These are phyloP conservation scores for Arrhopalites spinosus DNA, from an alignment of 2,888 invertebrate species.

Conservation along the genomic window DNA sequence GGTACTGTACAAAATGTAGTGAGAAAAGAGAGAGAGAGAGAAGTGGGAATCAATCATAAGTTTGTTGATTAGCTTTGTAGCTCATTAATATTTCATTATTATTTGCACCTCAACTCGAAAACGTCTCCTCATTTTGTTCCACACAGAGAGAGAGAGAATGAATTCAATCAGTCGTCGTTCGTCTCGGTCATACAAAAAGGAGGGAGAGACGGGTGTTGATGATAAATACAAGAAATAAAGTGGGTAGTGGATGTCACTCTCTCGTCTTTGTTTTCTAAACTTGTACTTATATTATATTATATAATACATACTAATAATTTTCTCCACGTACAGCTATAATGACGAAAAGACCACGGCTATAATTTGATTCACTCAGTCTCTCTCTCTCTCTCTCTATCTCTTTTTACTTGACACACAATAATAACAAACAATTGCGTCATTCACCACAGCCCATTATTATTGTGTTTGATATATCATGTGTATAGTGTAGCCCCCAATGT, in stretches of 20 bases:
- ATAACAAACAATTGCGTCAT: neutral
- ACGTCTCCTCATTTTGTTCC: constrained; percentile 8
- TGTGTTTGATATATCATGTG: neutral
- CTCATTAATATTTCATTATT: constrained; percentile 36
- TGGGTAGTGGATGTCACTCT: neutral
- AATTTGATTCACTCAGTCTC: no score
- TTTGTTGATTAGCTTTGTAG: constrained; percentile 34
- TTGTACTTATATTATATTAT: neutral
- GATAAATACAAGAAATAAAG: no score
- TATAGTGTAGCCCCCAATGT: neutral
- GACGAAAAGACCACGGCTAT: no score
- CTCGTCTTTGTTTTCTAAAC: neutral
- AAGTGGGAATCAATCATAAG: constrained; percentile 30
- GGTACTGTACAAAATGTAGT: neutral
- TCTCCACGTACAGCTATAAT: no score
- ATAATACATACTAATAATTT: neutral
- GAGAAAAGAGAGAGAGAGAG: neutral
- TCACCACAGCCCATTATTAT: neutral
- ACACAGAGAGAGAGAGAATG: constrained; percentile 5
- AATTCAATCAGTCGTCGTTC: constrained; percentile 30
- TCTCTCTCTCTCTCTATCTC: no score
- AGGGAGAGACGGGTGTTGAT: neutral
- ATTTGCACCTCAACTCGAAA: constrained; percentile 24
- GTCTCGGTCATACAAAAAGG: no score
- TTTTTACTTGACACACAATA: neutral